phyloP scores from a whole-genome alignment of 2,797 vertebrate genomes.

The Tympanoctomys barrerae region DNA sequence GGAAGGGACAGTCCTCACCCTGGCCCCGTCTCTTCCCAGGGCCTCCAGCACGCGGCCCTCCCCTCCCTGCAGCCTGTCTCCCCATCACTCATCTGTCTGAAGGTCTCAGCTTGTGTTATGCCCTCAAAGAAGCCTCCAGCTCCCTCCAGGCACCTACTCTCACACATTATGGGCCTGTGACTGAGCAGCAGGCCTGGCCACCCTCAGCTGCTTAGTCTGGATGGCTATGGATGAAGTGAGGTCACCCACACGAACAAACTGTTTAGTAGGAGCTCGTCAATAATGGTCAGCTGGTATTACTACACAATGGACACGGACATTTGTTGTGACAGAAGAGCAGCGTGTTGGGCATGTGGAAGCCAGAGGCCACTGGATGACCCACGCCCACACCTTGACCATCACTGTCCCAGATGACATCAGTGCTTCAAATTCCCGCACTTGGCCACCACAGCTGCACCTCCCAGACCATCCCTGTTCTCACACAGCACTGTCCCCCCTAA shows the following conservation, averaged over 20 bases:
- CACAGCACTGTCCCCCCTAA: fast-evolving
- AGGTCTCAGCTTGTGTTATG: background rate
- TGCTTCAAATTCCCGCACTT: background rate
- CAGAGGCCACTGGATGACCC: background rate
- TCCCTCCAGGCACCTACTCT: background rate
- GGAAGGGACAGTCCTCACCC: background rate
- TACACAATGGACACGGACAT: background rate
- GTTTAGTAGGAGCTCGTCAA: background rate
- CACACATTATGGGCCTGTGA: background rate
- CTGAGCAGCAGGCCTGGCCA: background rate
- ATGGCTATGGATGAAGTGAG: background rate
- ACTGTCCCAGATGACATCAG: background rate
- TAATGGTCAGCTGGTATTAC: background rate
- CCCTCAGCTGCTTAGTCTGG: background rate
- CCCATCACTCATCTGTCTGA: background rate
- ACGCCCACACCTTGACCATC: background rate
- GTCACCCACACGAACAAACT: background rate
- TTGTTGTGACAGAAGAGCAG: background rate
- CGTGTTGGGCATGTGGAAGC: background rate
- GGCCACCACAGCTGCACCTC: background rate
- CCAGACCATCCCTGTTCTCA: background rate
- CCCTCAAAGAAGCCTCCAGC: background rate
- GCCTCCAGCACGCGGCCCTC: background rate
- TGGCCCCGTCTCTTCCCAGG: background rate
- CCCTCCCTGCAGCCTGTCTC: background rate